Base-by-base conservation (phyloP, 1,140 invertebrate genomes). In the Tenebrio molitor region DNA sequence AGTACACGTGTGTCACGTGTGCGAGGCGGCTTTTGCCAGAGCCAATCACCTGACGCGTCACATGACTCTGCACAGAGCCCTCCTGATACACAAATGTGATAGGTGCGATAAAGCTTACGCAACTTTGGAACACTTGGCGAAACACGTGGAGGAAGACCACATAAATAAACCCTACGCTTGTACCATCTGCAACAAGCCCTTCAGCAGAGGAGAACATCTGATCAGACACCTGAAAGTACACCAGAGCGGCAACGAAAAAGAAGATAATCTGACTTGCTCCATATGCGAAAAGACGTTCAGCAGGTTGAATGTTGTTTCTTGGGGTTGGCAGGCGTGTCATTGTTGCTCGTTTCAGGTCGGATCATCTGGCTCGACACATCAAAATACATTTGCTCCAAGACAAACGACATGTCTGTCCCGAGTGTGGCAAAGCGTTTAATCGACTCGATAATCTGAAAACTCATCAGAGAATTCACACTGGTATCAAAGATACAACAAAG, bases 111-210 rank as follows among this genome's bases (percentile, higher is more conserved):
- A 83, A 72, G 78, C 82, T 5, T 84, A 81, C 66, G 78, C 77
- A n/a, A 80, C 77, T 1, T 74, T 78, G 15, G 81, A 82, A 16
- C 71, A 80, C 65, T 81, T 90, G 1, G 83, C 87, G 41, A 87
- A 89, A 16, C 89, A 91, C 77, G 84, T 88, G 14, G 82, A 89
- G 70, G 85, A 88, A 67, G 88, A 90, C 76, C 90, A 89, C 36
- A 88, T 88, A n/a, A 88, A 90, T 74, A 88, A 88, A 77, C 89
- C 89, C 0, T 89, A 88, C 71, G 86, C 86, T 73, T 89, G 89
- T 77, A 85, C 85, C 70, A 86, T 86, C 58, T 90, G 89, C 74
- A 79, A 83, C 44, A 84, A 88, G 73, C 80, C 77, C 3, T 84
- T 83, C 69, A 77, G 74, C 58, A 78, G 81, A 46, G 80, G 81